Evolutionary conservation across 2,888 invertebrate genomes (phyloP), one percentile per base, ranked within the genome.

Genomic region (Coleophora deauratella): DNA sequence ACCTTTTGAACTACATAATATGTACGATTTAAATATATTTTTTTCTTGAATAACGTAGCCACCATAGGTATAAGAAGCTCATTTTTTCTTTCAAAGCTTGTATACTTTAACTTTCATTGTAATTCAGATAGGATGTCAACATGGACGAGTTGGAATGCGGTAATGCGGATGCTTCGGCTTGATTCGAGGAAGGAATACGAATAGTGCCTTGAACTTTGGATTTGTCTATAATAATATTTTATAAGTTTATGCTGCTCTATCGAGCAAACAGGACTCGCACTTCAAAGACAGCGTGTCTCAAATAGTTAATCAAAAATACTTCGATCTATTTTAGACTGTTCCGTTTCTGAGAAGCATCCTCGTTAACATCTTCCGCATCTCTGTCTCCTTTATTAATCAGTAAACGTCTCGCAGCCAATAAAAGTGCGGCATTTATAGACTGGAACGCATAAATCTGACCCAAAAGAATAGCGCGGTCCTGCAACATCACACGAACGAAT

Each of bases 311-410:
- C 21, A 21, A 21, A 21, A 21, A 21, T 21, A 21, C 21, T 21
- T 21, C 21, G 21, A 21, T 21, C 21, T 21, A 21, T 21, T 21
- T 21, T 21, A 3, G 21, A 21, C 3, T 21, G 21, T 21, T 21
- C 21, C 21, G 21, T 51, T 82, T 78, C 78, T 72, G 71, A 71
- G 79, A 82, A 81, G 68, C 64, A 55, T 47, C 62, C 50, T 67
- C 64, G 66, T 71, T 67, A 67, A 63, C 52, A 65, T 70, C 75
- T 80, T 80, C 81, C 76, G 77, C 75, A 63, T 80, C 72, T 66
- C 66, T 66, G 61, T 71, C 74, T 73, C 78, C 78, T 82, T 79
- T 80, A 81, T 80, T 76, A 79, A 82, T 79, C 78, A 77, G 71
- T 79, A 72, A 84, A 79, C 67, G 78, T 81, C 81, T 72, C 70